Evolutionary conservation across 2,797 vertebrate species (phyloP).

Genomic region (Xerus rutilus): DNA sequence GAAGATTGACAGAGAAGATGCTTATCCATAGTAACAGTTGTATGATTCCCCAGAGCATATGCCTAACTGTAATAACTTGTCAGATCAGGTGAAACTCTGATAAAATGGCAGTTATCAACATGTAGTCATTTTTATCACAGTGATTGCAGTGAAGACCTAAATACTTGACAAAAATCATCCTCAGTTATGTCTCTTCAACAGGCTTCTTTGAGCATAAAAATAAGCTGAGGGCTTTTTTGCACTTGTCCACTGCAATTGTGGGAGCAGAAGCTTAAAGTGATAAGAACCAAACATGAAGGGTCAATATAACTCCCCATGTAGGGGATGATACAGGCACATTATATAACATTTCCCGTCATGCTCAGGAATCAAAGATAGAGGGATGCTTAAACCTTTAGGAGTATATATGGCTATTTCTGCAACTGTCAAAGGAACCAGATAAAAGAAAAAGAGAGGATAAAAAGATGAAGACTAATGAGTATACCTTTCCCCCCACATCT

Average conservation of each 20-base stretch:
- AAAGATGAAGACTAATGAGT: not conserved
- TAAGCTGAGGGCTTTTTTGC: not conserved
- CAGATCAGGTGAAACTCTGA: slow-evolving; percentile 16
- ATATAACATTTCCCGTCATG: not conserved
- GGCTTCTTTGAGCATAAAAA: not conserved
- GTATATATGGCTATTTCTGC: not conserved
- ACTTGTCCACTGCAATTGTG: not conserved
- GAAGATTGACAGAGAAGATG: not conserved
- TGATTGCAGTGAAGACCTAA: slow-evolving; percentile 12
- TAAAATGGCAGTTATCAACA: not conserved
- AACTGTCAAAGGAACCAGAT: not conserved
- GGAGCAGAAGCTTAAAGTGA: not conserved
- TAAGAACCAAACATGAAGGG: not conserved
- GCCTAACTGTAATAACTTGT: not conserved
- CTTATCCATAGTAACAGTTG: not conserved
- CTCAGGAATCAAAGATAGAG: not conserved
- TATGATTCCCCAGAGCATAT: not conserved
- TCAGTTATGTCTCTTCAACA: not conserved
- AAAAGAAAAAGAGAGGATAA: not conserved
- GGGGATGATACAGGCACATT: not conserved
- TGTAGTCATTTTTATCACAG: not conserved
- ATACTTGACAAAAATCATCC: slow-evolving; percentile 4
- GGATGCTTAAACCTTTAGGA: not conserved
- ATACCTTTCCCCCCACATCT: not conserved
- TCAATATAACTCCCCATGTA: not conserved